phyloP scores from a whole-genome alignment of 2,113 vertebrate species.

The Symphodus melops region DNA sequence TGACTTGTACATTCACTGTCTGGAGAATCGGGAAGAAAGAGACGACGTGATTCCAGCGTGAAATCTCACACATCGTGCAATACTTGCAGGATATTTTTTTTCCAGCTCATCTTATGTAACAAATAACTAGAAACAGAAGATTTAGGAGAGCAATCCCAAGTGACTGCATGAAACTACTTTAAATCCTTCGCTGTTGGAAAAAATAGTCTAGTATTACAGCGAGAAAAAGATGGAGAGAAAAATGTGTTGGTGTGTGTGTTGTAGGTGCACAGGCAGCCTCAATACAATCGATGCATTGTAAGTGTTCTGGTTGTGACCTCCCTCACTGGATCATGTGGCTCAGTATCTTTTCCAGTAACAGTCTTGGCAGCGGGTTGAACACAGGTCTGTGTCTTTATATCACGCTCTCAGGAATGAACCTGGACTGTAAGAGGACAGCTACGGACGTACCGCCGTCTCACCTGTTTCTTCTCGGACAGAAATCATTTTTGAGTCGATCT shows the following conservation, averaged over 20 bases:
- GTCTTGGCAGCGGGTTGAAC: slow-evolving; percentile 24
- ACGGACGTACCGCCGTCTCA: background rate
- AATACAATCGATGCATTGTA: slow-evolving; percentile 69
- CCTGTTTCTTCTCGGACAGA: background rate
- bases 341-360: slow-evolving; percentile 50
- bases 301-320: slow-evolving; percentile 59
- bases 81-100: background rate
- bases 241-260: slow-evolving; percentile 1
- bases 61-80: background rate
- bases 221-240: slow-evolving; percentile 4
- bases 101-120: background rate
- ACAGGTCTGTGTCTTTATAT: slow-evolving; percentile 20
- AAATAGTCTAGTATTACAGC: background rate
- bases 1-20: too few relatives aligned
- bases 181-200: background rate
- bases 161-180: background rate
- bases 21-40: too few relatives aligned
- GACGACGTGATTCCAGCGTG: too few relatives aligned
- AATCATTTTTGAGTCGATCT: background rate
- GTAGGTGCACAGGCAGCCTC: slow-evolving; percentile 21
- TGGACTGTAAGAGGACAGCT: background rate
- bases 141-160: background rate
- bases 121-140: background rate
- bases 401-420: slow-evolving; percentile 28
- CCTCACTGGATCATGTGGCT: slow-evolving; percentile 70